A percentile compares a stretch with the other conserved stretches of the same genome.
These are phyloP conservation scores for Collichthys lucidus DNA, from an alignment of 2,113 vertebrate species.

Conservation along the genomic window DNA sequence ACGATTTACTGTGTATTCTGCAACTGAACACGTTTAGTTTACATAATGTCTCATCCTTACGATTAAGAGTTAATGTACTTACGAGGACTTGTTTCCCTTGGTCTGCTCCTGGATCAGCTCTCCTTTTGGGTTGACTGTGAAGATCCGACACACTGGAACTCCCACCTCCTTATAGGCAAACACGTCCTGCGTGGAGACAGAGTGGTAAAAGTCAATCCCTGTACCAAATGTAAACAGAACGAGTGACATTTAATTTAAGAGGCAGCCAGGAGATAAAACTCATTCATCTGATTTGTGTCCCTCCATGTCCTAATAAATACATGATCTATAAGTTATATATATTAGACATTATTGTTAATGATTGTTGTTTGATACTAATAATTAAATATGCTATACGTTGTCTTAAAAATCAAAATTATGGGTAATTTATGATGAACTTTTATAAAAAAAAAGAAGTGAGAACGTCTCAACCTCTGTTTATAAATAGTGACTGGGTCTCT, in stretches of 20 bases:
- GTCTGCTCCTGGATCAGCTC: conserved; percentile 98
- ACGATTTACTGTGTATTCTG: not conserved
- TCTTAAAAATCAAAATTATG: too few relatives aligned
- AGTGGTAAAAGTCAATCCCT: conserved; percentile 14
- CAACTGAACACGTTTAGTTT: not conserved
- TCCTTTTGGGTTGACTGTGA: conserved; percentile 98
- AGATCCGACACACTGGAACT: conserved; percentile 94
- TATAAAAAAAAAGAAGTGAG: too few relatives aligned
- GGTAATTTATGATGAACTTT: too few relatives aligned
- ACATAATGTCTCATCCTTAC: not conserved
- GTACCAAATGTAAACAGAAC: not conserved
- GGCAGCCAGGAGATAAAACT: not conserved
- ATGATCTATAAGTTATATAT: too few relatives aligned
- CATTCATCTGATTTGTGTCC: too few relatives aligned
- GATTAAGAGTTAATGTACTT: conserved; percentile 73
- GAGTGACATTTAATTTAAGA: not conserved
- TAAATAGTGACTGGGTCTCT: not conserved
- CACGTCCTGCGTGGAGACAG: conserved; percentile 87
- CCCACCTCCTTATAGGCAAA: conserved; percentile 98
- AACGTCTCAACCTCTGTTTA: too few relatives aligned
- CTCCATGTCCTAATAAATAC: too few relatives aligned
- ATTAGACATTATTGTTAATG: too few relatives aligned
- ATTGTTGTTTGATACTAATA: too few relatives aligned
- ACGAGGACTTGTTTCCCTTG: conserved; percentile 99
- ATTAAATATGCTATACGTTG: too few relatives aligned